Evolutionary conservation across 2,888 invertebrate genomes (phyloP).

Genomic region (Aphodius granarius): DNA sequence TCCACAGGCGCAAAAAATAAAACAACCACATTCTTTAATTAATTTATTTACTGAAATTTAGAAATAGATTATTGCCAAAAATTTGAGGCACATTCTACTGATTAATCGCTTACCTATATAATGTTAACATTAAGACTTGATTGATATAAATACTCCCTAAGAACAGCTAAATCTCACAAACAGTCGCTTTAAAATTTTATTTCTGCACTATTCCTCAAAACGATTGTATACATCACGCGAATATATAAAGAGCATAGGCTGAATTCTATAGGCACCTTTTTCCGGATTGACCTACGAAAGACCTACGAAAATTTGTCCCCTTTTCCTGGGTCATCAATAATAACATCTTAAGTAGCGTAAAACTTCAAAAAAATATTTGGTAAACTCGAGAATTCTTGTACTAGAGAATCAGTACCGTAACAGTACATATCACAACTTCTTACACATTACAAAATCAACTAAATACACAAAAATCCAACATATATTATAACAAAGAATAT

Average conservation of each 20-base stretch:
- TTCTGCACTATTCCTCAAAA: neutral
- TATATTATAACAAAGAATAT: neutral
- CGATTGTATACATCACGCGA: neutral
- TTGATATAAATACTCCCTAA: neutral
- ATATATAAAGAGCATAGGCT: neutral
- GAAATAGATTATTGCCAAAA: conserved; percentile 29
- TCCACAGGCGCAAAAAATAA: neutral
- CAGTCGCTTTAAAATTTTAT: neutral
- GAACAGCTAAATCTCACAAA: neutral
- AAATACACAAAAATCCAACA: neutral
- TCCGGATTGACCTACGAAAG: neutral
- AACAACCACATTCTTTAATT: neutral
- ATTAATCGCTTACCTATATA: neutral
- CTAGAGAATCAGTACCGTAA: neutral
- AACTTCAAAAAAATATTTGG: neutral
- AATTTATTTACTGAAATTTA: conserved; percentile 3
- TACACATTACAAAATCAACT: neutral
- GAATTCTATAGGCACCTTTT: neutral
- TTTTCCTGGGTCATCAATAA: neutral
- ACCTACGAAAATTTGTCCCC: neutral
- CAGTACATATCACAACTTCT: neutral
- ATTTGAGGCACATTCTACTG: conserved; percentile 24
- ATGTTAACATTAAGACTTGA: neutral
- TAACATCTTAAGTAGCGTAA: neutral
- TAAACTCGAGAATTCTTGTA: neutral